These are phyloP conservation scores for Thalassoma bifasciatum DNA, from an alignment of 2,113 vertebrate genomes.

Conservation along the genomic window DNA sequence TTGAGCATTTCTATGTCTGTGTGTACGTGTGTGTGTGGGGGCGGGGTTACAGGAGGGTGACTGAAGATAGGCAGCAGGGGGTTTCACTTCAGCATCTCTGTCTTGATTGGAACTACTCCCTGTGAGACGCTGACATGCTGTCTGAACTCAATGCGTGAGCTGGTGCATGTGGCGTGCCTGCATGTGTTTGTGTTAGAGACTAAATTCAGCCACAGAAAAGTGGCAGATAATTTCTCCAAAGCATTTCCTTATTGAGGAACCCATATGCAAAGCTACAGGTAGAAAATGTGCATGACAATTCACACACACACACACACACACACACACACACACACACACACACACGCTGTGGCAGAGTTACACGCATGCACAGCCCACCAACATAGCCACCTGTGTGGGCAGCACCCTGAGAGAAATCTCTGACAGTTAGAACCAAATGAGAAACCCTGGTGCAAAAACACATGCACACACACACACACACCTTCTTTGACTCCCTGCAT, in stretches of 20 bases:
- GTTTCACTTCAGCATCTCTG: conserved; percentile 46
- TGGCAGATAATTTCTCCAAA: conserved; percentile 44
- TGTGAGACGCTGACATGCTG: conserved; percentile 65
- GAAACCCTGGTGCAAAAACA: conserved; percentile 15
- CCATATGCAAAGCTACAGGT: conserved; percentile 42
- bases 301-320: conserved; percentile 3
- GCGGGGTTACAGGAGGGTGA: conserved; percentile 32
- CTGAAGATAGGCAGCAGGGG: conserved; percentile 29
- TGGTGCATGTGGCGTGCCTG: not conserved
- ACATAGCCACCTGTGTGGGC: conserved; percentile 56
- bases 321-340: not conserved
- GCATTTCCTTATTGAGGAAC: conserved; percentile 57
- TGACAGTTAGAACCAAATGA: conserved; percentile 57
- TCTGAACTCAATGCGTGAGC: conserved; percentile 68
- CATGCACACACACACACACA: conserved; percentile 2
- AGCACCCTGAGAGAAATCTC: conserved; percentile 54
- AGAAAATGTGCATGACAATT: conserved; percentile 40
- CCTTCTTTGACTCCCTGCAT: conserved; percentile 6
- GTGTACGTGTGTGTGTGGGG: not conserved
- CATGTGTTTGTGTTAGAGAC: conserved; percentile 3
- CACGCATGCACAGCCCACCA: conserved; percentile 39
- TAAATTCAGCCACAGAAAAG: conserved; percentile 23
- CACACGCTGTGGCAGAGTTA: conserved; percentile 10
- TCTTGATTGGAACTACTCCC: conserved; percentile 54
- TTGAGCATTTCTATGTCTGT: not conserved